A percentile compares a stretch with the other conserved stretches of the same genome.
phyloP scores from a whole-genome alignment of 2,888 invertebrate species.

The Drosophila borborema region DNA sequence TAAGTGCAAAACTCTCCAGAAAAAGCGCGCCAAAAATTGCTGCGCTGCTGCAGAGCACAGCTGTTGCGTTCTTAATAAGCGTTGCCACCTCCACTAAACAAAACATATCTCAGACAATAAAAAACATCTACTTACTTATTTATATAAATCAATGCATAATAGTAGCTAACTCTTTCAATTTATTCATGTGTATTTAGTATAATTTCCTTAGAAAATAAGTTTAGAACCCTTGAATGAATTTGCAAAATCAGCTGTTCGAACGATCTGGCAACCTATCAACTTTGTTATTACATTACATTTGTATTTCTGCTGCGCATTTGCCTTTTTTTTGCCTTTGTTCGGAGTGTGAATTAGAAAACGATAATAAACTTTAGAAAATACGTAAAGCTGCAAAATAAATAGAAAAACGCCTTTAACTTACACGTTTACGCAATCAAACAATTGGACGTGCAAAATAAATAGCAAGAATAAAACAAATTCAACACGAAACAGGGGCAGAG shows the following conservation, averaged over 20 bases:
- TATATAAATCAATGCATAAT: background rate
- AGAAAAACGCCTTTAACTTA: conserved; percentile 48
- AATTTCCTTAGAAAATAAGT: background rate
- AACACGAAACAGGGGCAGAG: conserved; percentile 29
- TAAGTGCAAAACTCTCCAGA: conserved; percentile 33
- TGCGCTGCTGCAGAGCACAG: conserved; percentile 39
- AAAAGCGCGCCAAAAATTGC: conserved; percentile 74
- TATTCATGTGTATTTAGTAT: background rate
- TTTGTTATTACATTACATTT: conserved; percentile 81
- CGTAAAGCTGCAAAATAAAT: conserved; percentile 44
- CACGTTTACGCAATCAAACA: conserved; percentile 55
- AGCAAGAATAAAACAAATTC: conserved; percentile 16
- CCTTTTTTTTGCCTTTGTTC: conserved; percentile 73
- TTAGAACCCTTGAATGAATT: conserved; percentile 13
- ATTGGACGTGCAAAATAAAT: conserved; percentile 25
- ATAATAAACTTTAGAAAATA: conserved; percentile 55
- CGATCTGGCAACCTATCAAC: conserved; percentile 55
- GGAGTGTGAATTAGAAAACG: conserved; percentile 65
- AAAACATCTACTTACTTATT: background rate
- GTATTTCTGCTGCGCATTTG: conserved; percentile 80
- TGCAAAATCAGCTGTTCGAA: conserved; percentile 59
- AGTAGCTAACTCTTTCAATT: background rate
- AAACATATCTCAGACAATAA: background rate
- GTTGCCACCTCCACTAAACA: conserved; percentile 41
- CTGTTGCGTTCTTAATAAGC: conserved; percentile 48